Evolutionary conservation across 2,113 vertebrate species (phyloP).

Genomic region (Acanthisitta chloris): DNA sequence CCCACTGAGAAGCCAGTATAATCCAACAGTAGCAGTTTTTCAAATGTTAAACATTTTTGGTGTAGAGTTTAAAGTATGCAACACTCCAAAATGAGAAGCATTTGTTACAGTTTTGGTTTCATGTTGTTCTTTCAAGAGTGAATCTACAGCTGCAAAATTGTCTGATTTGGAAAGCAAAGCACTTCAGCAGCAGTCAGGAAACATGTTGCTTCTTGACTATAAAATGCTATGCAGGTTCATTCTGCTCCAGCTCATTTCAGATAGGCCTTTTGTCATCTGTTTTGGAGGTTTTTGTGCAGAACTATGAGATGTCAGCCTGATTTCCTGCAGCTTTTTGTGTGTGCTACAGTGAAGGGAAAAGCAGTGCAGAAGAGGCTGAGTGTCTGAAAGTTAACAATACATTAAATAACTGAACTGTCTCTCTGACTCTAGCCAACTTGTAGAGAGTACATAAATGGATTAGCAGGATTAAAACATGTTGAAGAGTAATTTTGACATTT

Average conservation of each 20-base stretch:
- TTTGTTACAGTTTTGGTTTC: neutral
- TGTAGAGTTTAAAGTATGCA: neutral
- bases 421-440: neutral
- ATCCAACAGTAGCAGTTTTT: neutral
- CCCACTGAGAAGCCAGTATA: neutral
- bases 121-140: neutral
- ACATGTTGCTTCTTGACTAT: neutral
- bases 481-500: neutral
- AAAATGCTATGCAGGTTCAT: neutral
- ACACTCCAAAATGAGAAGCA: neutral
- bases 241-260: neutral
- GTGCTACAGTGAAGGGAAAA: neutral
- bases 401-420: neutral
- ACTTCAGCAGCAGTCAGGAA: neutral
- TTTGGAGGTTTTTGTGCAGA: neutral
- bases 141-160: neutral
- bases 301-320: neutral
- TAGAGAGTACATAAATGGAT: neutral
- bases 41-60: neutral
- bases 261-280: neutral
- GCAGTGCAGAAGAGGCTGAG: neutral
- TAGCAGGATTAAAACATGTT: neutral
- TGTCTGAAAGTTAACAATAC: neutral
- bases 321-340: neutral
- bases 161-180: neutral